Percentiles rank a stretch among this genome's conserved stretches.
These are phyloP conservation scores for Agrotis exclamationis DNA, from an alignment of 2,888 invertebrate genomes.

Conservation along the genomic window DNA sequence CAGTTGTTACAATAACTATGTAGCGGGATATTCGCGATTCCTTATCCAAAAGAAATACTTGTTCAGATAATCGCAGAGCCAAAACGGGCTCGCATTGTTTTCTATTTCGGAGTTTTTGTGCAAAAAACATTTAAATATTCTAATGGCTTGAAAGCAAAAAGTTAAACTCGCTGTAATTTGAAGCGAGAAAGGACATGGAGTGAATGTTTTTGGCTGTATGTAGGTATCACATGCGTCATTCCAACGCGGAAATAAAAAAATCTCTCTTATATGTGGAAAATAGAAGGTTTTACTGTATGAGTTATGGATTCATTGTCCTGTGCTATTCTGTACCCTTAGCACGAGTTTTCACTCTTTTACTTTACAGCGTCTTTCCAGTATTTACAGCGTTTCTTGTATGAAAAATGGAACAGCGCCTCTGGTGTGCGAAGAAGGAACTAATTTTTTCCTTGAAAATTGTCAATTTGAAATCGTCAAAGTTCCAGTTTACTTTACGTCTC, in stretches of 20 bases:
- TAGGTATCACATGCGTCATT: conserved; percentile 25
- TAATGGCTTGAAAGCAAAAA: conserved; percentile 63
- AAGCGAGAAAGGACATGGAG: conserved; percentile 34
- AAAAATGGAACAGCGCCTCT: too few species aligned
- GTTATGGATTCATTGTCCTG: background rate
- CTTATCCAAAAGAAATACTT: conserved; percentile 62
- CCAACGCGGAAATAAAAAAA: conserved; percentile 11
- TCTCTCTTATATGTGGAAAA: background rate
- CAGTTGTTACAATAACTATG: conserved; percentile 65
- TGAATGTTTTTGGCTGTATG: conserved; percentile 48
- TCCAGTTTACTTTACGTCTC: too few species aligned
- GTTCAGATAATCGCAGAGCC: conserved; percentile 63
- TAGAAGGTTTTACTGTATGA: background rate
- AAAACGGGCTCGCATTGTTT: conserved; percentile 60
- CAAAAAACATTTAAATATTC: conserved; percentile 62
- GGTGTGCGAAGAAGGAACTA: too few species aligned
- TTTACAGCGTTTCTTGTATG: too few species aligned
- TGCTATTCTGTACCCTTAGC: too few species aligned
- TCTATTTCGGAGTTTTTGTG: conserved; percentile 58
- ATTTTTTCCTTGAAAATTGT: too few species aligned
- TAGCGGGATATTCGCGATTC: conserved; percentile 64
- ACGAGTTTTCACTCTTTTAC: too few species aligned
- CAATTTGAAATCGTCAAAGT: too few species aligned
- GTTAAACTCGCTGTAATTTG: conserved; percentile 51
- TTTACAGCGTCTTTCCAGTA: too few species aligned